These are phyloP conservation scores for Chelonoidis abingdonii DNA, from an alignment of 2,113 vertebrate genomes.

Conservation along the genomic window DNA sequence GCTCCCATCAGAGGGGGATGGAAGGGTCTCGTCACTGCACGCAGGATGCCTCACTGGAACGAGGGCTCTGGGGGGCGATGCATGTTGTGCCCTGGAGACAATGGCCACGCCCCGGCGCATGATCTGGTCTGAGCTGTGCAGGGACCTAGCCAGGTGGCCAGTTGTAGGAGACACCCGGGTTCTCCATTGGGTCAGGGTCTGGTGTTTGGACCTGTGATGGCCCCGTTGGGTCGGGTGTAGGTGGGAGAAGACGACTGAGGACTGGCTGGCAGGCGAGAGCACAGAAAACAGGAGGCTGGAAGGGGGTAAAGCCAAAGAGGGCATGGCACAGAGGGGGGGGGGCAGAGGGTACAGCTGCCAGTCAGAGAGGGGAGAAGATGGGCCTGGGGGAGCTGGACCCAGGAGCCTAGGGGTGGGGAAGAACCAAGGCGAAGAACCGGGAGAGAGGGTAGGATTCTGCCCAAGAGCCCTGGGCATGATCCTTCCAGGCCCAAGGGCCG, in stretches of 20 bases:
- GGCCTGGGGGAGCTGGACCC: not conserved
- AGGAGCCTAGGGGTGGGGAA: not conserved
- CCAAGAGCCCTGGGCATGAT: not conserved
- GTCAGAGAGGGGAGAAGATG: not conserved
- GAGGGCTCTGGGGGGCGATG: not conserved
- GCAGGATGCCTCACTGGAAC: not conserved
- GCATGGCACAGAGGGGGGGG: not conserved
- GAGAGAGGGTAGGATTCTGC: not conserved
- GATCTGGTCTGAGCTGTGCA: not conserved
- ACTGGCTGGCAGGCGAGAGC: no score
- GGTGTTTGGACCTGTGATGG: not conserved
- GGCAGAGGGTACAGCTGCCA: not conserved
- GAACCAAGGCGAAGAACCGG: not conserved
- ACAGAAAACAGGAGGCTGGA: not conserved
- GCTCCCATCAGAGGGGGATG: no score
- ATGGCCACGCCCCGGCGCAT: accelerated
- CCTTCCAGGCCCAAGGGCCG: not conserved
- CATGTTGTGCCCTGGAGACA: not conserved
- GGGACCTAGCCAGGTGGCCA: accelerated
- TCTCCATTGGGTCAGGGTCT: not conserved
- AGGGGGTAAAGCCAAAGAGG: not conserved
- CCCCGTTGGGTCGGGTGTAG: accelerated
- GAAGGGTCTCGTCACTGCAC: not conserved
- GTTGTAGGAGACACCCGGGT: not conserved
- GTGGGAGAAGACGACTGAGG: not conserved